Base-by-base conservation (phyloP, 2,888 invertebrate genomes). In the Acanthosepion lycidas region DNA sequence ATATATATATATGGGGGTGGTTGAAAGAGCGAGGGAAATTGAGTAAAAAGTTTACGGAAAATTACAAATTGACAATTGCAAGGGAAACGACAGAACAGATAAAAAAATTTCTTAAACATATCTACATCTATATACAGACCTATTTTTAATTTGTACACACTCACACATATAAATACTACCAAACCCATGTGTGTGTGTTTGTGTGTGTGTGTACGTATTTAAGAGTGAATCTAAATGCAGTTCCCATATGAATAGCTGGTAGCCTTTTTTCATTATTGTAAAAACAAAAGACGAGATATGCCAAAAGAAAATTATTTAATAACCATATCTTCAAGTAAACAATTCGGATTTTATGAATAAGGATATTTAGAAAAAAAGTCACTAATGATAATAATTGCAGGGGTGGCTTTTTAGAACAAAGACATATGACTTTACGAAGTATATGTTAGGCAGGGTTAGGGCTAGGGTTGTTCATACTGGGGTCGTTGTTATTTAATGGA, bases 341-440 rank as follows among this genome's bases (percentile, higher is more conserved):
- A 78, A 33, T 15, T n/a, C 15, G 15, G 18, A n/a, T n/a, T 33
- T 78, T 9, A 78, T 78, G n/a, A n/a, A 78, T 15, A n/a, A 78
- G 78, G 18, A n/a, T 78, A n/a, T n/a, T 78, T 59, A 59, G 59
- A 6, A 23, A 59, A 59, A 33, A 59, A 59, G 9, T 6, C 78
- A n/a, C 78, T 78, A 78, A 78, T 78, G 78, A 78, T n/a, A 33
- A 78, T 78, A 78, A 78, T 78, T 78, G 78, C 78, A 78, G 78
- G 78, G 78, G 15, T 78, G 18, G n/a, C 78, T 78, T 78, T 78
- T 78, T 78, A 78, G 78, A 78, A 78, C n/a, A n/a, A 78, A 78
- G 78, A 33, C 33, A n/a, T 18, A 78, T n/a, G n/a, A n/a, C 23
- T 59, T 59, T 23, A 59, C 59, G 59, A 20, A 23, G 20, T 20